These are phyloP conservation scores for Leptosomus discolor DNA, from an alignment of 2,113 vertebrate genomes.

Conservation along the genomic window DNA sequence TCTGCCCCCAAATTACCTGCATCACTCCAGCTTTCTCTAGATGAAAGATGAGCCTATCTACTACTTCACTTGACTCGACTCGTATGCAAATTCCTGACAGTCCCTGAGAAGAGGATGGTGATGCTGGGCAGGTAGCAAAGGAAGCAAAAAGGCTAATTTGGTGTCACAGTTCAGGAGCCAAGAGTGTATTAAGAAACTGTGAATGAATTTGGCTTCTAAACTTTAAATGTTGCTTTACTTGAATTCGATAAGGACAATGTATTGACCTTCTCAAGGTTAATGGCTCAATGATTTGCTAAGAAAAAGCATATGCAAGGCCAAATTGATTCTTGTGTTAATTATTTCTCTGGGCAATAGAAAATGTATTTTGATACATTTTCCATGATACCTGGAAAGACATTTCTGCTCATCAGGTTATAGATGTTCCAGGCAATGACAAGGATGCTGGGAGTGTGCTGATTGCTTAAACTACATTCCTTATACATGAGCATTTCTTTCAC, in stretches of 20 bases:
- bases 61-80: background rate
- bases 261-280: slow-evolving; percentile 26
- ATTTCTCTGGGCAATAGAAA: background rate
- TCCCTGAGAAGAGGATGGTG: background rate
- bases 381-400: background rate
- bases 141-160: background rate
- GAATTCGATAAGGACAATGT: background rate
- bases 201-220: too few relatives aligned
- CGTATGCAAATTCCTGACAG: background rate
- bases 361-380: background rate
- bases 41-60: background rate
- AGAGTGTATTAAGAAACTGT: background rate
- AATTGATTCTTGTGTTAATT: background rate
- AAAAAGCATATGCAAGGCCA: background rate
- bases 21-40: background rate
- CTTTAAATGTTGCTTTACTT: background rate
- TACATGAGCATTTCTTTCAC: background rate
- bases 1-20: background rate
- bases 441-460: background rate
- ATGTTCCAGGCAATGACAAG: background rate
- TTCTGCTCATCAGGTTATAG: background rate
- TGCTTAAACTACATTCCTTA: background rate
- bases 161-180: background rate
- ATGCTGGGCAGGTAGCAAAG: background rate
- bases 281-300: background rate